A percentile compares a stretch with the other conserved stretches of the same genome.
phyloP scores from a whole-genome alignment of 2,797 vertebrate species.

The Aratinga solstitialis region DNA sequence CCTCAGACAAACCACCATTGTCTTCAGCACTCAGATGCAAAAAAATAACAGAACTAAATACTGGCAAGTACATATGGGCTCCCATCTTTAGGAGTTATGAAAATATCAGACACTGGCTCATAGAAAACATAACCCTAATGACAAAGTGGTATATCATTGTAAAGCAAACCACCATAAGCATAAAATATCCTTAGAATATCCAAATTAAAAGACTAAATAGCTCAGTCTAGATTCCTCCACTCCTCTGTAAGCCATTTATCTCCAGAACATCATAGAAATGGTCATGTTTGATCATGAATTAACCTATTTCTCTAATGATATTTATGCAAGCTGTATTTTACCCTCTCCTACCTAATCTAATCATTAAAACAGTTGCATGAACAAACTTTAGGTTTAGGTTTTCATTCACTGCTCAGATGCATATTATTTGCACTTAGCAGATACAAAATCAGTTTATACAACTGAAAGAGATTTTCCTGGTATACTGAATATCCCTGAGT shows the following conservation, averaged over 20 bases:
- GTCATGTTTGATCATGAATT: background rate
- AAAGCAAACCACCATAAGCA: background rate
- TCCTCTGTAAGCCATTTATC: background rate
- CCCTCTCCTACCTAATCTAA: background rate
- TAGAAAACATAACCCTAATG: background rate
- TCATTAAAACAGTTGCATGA: background rate
- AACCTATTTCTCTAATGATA: background rate
- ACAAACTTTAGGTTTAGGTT: background rate
- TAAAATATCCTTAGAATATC: background rate
- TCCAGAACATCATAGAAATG: background rate
- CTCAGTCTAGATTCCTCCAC: background rate
- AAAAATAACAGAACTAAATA: background rate
- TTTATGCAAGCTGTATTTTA: background rate
- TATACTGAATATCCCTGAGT: background rate
- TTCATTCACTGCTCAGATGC: background rate
- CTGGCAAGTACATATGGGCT: background rate
- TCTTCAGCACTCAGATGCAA: background rate
- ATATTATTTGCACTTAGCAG: background rate
- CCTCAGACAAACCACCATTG: background rate
- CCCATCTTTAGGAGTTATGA: background rate
- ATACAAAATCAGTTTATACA: background rate
- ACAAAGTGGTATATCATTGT: background rate
- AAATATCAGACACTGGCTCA: background rate
- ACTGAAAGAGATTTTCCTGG: background rate
- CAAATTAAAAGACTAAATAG: slow-evolving; percentile 20